Evolutionary conservation across 2,888 invertebrate genomes (phyloP), one percentile per base, ranked within the genome.

Genomic region (Sturmia bella): DNA sequence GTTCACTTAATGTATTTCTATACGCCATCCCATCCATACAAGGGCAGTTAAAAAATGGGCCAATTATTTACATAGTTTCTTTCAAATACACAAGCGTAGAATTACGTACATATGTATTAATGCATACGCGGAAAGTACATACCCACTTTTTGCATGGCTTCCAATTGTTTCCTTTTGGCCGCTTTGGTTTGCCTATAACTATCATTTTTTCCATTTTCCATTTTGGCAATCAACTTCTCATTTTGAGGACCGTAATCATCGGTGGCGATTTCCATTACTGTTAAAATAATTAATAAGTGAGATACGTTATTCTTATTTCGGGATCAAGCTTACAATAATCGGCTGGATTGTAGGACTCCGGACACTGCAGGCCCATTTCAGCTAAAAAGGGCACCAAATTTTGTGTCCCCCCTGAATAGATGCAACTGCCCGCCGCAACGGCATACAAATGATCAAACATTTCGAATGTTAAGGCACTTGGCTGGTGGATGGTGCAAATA

Each of bases 371-470:
- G 84, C 94, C 93, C 77, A 94, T 91, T 83, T 93, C 93, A 64
- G 93, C 92, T 80, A 98, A 91, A 91, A 95, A 98, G 0, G 96
- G 95, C 61, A 98, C 92, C 21, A 98, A 91, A 74, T 94, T 94
- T 37, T 93, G 92, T 0, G 96, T 93, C 0, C 95, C 93, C 9
- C 98, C 98, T 80, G 96, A 94, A 89, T 95, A 96, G 17, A 95
- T 94, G 88, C 96, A 96, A 84, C 93, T 92, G 0, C 98, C 98
- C 39, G 93, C 94, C 0, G 95, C 95, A 17, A 98, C 91, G 39
- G 96, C 95, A 90, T 97, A 98, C 48, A 98, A 91, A 88, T 97
- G 94, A 91, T 98, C 97, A 89, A 98, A 96, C 94, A 97, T 95
- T 87, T 95, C 95, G 86, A 98, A 95, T 54, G 97, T 92, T 61